Conservation (phyloP, 53 echinoderm and acorn worm species). For the Holothuria leucospilota region DNA sequence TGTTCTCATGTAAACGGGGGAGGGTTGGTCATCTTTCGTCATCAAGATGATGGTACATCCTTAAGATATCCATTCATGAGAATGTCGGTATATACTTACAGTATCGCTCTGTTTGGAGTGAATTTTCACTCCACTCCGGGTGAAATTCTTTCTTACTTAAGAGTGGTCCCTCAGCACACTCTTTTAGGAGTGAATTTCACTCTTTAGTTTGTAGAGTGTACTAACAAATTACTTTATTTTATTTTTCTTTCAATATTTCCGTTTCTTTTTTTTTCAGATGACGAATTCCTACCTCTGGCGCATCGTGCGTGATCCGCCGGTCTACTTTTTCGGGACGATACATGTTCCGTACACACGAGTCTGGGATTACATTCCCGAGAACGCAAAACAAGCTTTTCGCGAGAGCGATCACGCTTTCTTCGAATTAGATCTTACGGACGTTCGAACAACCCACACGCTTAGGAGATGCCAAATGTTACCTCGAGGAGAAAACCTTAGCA, state of each 20-base stretch:
- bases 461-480: constrained; percentile 93
- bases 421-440: constrained; percentile 94
- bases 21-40: no score
- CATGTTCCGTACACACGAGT: constrained; percentile 97
- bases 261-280: constrained; percentile 56
- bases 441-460: constrained; percentile 77
- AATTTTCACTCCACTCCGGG: no score
- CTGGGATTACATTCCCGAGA: constrained; percentile 96
- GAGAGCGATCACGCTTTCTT: constrained; percentile 96
- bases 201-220: no score
- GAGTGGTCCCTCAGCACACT: no score
- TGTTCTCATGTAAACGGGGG: no score
- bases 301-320: constrained; percentile 86
- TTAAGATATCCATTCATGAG: background rate
- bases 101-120: no score
- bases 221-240: no score
- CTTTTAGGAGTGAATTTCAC: no score
- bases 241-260: background rate
- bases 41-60: no score
- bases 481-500: constrained; percentile 87
- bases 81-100: background rate
- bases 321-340: constrained; percentile 96
- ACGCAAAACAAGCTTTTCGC: constrained; percentile 90
- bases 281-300: constrained; percentile 92
- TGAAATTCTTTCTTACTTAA: no score